Evolutionary conservation across 2,888 invertebrate genomes (phyloP), one percentile per base, ranked within the genome.

Genomic region (Zootermopsis nevadensis): DNA sequence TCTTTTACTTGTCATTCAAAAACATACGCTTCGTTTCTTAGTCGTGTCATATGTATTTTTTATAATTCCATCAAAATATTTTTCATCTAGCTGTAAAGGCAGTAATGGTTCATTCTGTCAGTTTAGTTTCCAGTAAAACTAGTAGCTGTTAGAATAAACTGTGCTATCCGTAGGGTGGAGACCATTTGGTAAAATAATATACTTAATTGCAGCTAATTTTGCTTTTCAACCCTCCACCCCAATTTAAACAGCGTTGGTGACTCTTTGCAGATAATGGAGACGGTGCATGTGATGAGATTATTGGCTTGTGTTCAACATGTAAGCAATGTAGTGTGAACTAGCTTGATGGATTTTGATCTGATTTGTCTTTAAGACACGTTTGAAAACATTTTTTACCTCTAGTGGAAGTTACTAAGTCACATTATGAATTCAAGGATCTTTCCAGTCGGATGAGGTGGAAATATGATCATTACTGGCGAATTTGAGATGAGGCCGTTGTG

Each of bases 171-270:
- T 8, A 4, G 69, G 6, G 31, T 22, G 33, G 69, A 33, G 31
- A 69, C 31, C 15, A 7, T 12, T 0, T 22, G 7, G 2, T 31
- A 19, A 69, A 69, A 33, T 69, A 69, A 69, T 69, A 0, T 69
- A 7, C 69, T 69, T 69, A 69, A 69, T 69, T 69, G 33, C 69
- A 8, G 69, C 19, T 33, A 69, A 31, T 69, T 69, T 31, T 69
- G 24, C 27, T 33, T 22, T 30, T 19, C 69, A 12, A 69, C 69
- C 69, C 60, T 31, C 69, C 69, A 30, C 33, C 33, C 69, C 19
- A 31, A 6, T 53, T 27, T 60, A 60, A 60, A 60, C 60, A 60
- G n/a, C 3, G 60, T 8, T 12, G 27, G 7, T 27, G 60, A 60
- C 60, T 55, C 55, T 55, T 55, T 15, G 10, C 55, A 55, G n/a